Conservation (phyloP, 2,113 vertebrate species). For the Bos indicus region DNA sequence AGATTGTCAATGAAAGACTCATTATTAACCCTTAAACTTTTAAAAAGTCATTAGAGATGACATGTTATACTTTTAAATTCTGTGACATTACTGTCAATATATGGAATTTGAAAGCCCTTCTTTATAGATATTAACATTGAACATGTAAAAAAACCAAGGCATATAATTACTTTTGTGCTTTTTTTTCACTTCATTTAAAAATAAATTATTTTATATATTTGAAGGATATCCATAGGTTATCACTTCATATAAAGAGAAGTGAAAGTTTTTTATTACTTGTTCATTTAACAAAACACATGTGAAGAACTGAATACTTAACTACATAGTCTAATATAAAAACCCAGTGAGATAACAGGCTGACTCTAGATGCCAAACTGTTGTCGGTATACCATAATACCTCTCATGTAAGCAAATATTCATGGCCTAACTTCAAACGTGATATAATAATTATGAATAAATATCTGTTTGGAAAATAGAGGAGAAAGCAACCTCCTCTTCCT, state of each 20-base stretch:
- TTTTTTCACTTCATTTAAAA: background rate
- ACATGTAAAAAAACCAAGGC: background rate
- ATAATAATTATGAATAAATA: background rate
- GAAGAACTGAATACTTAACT: background rate
- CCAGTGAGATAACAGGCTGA: background rate
- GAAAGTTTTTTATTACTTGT: background rate
- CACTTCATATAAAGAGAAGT: background rate
- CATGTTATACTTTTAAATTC: background rate
- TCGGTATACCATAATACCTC: background rate
- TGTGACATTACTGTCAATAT: background rate
- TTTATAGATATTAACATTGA: background rate
- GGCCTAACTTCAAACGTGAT: background rate
- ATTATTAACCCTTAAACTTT: background rate
- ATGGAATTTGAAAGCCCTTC: background rate
- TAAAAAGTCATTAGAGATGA: background rate
- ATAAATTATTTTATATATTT: conserved; percentile 29
- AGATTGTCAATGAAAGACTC: background rate
- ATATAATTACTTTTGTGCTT: background rate
- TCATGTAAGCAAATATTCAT: background rate
- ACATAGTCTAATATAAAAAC: background rate
- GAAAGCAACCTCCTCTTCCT: background rate
- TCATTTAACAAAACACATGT: background rate
- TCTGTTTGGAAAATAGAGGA: background rate
- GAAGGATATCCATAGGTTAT: background rate
- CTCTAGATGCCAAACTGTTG: background rate